Evolutionary conservation across 35 echinoderm and acorn worm species (phyloP).

Genomic region (Apostichopus californicus): DNA sequence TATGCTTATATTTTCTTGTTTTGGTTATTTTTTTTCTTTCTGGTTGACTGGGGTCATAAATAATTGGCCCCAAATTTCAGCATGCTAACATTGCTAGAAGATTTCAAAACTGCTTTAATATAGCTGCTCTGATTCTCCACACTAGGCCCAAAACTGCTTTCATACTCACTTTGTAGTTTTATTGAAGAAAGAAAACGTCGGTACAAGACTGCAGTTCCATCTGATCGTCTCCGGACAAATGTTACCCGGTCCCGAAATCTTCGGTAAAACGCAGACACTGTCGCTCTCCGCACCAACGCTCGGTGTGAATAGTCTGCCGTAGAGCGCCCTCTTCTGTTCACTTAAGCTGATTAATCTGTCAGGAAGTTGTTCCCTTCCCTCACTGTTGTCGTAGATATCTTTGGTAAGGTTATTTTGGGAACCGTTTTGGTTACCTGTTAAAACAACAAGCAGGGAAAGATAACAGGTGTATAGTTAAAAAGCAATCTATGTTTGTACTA

Average conservation of each 20-base stretch:
- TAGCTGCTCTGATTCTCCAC: too few relatives aligned
- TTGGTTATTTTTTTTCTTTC: too few relatives aligned
- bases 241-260: not conserved
- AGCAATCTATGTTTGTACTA: too few relatives aligned
- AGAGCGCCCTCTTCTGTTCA: constrained; percentile 6
- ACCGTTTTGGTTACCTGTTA: not conserved
- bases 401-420: not conserved
- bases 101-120: too few relatives aligned
- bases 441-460: too few relatives aligned
- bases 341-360: not conserved
- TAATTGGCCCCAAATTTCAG: too few relatives aligned
- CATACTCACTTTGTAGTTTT: constrained; percentile 44
- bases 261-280: constrained; percentile 50
- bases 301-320: constrained; percentile 17
- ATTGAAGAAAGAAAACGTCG: constrained; percentile 48
- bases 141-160: not conserved
- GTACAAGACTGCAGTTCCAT: constrained; percentile 62
- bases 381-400: not conserved
- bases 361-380: not conserved
- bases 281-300: constrained; percentile 51
- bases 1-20: too few relatives aligned
- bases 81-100: too few relatives aligned
- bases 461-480: too few relatives aligned
- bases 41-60: too few relatives aligned
- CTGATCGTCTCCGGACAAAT: constrained; percentile 50